Conservation (phyloP, 37 sponge, comb jelly and placozoan species). For the Agelas oroides region DNA sequence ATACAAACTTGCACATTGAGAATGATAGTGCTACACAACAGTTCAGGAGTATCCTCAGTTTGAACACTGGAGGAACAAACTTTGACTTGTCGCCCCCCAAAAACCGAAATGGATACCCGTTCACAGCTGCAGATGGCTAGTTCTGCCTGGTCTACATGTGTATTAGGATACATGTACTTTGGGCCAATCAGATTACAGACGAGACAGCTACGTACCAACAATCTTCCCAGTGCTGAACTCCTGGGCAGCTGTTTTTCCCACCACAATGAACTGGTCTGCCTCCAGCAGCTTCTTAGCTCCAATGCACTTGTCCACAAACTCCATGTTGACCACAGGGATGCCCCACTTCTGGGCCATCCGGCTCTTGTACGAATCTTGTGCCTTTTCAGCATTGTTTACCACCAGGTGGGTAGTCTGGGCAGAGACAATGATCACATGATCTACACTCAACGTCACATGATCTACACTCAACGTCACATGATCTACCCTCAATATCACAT, state of each 20-base stretch:
- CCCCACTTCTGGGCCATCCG: conserved; percentile 91
- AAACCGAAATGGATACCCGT: too few relatives aligned
- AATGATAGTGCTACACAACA: too few relatives aligned
- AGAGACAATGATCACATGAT: neutral
- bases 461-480: too few relatives aligned
- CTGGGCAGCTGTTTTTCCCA: conserved; percentile 81
- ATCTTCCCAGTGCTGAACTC: conserved; percentile 91
- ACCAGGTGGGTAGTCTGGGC: conserved; percentile 79
- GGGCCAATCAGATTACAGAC: too few relatives aligned
- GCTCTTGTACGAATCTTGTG: conserved; percentile 90
- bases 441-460: neutral
- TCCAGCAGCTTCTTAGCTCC: conserved; percentile 76
- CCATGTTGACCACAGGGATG: conserved; percentile 84
- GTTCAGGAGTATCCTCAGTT: too few relatives aligned
- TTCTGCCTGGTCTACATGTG: too few relatives aligned
- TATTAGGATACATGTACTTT: too few relatives aligned
- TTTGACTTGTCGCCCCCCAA: too few relatives aligned
- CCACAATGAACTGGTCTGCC: conserved; percentile 76
- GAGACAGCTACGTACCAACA: conserved; percentile 66
- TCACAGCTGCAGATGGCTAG: too few relatives aligned
- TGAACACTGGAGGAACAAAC: too few relatives aligned
- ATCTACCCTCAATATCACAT: too few relatives aligned
- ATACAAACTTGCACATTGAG: too few relatives aligned
- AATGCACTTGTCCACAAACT: conserved; percentile 77
- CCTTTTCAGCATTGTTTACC: conserved; percentile 84